Conservation (phyloP, 2,113 vertebrate species). For the Triplophysa rosa region DNA sequence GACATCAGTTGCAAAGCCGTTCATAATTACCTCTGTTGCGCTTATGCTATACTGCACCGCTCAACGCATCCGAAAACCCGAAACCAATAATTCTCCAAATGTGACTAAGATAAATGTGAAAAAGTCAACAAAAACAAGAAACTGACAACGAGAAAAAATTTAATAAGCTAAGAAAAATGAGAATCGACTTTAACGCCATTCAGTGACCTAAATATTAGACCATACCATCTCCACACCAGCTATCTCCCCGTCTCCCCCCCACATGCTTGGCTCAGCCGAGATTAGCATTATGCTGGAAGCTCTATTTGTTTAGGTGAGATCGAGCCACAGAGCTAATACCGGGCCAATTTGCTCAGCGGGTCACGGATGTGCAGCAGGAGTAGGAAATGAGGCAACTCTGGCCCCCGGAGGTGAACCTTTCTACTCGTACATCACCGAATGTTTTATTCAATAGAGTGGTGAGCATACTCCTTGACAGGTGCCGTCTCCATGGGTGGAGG, state of each 20-base stretch:
- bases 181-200: constrained; percentile 27
- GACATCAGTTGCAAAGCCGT: constrained; percentile 15
- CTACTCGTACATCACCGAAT: constrained; percentile 79
- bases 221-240: constrained; percentile 53
- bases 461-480: constrained; percentile 73
- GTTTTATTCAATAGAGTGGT: constrained; percentile 80
- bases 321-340: constrained; percentile 76
- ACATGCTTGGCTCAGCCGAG: constrained; percentile 73
- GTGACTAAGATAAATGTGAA: neutral
- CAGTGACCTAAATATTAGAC: constrained; percentile 76
- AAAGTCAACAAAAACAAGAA: constrained; percentile 36
- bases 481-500: constrained; percentile 60
- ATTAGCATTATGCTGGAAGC: constrained; percentile 70
- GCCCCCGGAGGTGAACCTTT: constrained; percentile 73
- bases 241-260: constrained; percentile 53
- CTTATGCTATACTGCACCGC: neutral
- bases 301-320: constrained; percentile 78
- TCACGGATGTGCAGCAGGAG: constrained; percentile 71
- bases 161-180: constrained; percentile 33
- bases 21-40: neutral
- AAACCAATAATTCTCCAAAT: neutral
- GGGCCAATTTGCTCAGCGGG: constrained; percentile 78
- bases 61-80: neutral
- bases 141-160: constrained; percentile 3
- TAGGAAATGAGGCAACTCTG: constrained; percentile 77